These are phyloP conservation scores for Holcopasites calliopsidis DNA, from an alignment of 1,140 invertebrate species.

Conservation along the genomic window DNA sequence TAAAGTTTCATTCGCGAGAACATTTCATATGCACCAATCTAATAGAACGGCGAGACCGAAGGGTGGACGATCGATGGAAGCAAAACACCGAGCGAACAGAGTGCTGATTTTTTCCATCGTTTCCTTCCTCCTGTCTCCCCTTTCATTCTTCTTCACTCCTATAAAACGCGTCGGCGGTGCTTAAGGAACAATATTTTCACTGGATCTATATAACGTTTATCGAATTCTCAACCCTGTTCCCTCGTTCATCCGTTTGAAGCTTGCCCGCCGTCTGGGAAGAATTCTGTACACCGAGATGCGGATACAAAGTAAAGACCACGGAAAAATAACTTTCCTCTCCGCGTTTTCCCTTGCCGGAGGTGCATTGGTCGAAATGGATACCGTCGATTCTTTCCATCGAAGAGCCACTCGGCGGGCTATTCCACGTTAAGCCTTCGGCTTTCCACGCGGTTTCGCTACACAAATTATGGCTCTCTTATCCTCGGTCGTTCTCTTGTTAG, in stretches of 20 bases:
- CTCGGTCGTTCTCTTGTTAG: constrained; percentile 23
- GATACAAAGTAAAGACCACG: constrained; percentile 11
- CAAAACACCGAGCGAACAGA: constrained; percentile 15
- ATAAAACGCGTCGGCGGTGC: constrained; percentile 30
- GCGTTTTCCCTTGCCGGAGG: not conserved
- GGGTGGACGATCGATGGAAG: constrained; percentile 34
- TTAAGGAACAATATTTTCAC: constrained; percentile 51
- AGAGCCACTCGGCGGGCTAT: not conserved
- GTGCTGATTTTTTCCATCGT: constrained; percentile 9
- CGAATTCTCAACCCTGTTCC: constrained; percentile 37
- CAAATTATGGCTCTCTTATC: constrained; percentile 30
- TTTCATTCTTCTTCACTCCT: not conserved
- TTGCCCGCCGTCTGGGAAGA: not conserved
- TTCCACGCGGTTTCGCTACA: not conserved
- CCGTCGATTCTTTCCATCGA: constrained; percentile 3
- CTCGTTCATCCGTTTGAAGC: constrained; percentile 35
- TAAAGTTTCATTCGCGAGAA: no score
- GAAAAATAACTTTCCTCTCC: constrained; percentile 32
- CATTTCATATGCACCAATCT: no score
- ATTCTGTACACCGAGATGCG: constrained; percentile 9
- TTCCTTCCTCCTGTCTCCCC: not conserved
- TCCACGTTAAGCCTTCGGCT: constrained; percentile 4
- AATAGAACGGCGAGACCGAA: not conserved
- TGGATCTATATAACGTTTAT: constrained; percentile 46
- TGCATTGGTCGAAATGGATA: constrained; percentile 10